A percentile compares a stretch with the other conserved stretches of the same genome.
phyloP scores from a whole-genome alignment of 2,888 invertebrate genomes.

The Muschampia plurimacula region DNA sequence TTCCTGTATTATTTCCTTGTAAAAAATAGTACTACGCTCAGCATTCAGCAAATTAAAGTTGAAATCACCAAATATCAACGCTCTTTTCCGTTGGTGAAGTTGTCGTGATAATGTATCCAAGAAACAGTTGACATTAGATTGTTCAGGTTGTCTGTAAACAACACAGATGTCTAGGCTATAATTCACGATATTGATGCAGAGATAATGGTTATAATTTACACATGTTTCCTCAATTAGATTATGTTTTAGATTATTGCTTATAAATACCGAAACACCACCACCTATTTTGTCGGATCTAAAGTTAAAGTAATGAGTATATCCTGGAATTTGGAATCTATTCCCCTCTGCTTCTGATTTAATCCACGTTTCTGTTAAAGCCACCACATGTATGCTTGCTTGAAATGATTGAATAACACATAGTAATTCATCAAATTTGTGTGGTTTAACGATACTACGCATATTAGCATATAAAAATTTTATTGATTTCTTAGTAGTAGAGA shows the following conservation, averaged over 20 bases:
- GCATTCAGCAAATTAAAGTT: no score
- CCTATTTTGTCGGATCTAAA: background rate
- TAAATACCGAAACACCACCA: background rate
- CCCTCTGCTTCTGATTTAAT: background rate
- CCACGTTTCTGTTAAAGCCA: background rate
- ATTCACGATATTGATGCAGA: no score
- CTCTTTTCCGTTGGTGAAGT: no score
- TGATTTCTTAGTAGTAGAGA: background rate
- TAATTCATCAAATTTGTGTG: background rate
- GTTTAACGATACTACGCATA: background rate
- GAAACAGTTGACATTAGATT: no score
- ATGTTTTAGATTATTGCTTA: background rate
- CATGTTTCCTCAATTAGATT: background rate
- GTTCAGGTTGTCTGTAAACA: no score
- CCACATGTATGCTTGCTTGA: background rate
- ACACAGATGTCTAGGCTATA: no score
- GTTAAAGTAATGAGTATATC: background rate
- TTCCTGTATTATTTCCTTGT: no score
- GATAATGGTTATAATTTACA: no score
- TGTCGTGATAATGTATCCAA: no score
- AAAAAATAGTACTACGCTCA: no score
- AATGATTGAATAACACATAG: background rate
- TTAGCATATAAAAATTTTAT: background rate
- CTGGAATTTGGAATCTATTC: background rate
- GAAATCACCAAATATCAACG: no score